Evolutionary conservation across 2,797 vertebrate genomes (phyloP), one percentile per base, ranked within the genome.

Genomic region (Bradypus variegatus): DNA sequence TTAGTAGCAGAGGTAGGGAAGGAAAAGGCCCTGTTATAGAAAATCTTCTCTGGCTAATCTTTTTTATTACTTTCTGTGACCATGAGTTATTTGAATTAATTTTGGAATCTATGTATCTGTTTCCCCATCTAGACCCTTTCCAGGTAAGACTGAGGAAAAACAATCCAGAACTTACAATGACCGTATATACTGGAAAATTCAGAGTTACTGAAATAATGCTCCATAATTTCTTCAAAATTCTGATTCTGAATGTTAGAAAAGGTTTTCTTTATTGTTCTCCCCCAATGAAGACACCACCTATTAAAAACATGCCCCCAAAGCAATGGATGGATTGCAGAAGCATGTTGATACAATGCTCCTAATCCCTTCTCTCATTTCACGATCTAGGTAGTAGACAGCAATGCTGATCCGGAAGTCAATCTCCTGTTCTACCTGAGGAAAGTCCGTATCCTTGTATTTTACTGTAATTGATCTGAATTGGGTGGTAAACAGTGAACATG

Each of bases 401-500:
- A 98, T 96, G 98, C 97, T 2, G 98, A 98, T 91, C 98, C 98
- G 14, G 98, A 98, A 80, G 97, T 97, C 2, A 98, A 95, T 96
- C 97, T 99, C n/a, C 82, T 99, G 41, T 95, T 97, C 94, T 99
- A 98, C 92, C 93, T 98, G 93, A 97, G 98, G 88, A 97, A 97
- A 86, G 97, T 90, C 38, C 72, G 96, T 99, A 99, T 98, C 98
- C 98, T 98, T 97, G 92, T 60, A 53, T 93, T 80, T 50, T 5
- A 5, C 45, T 84, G 21, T 25, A 36, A 21, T 73, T 6, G 0
- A 1, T 62, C 53, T 67, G 31, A 27, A 10, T 29, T 50, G n/a
- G 75, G 29, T 16, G 50, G 55, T 41, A 33, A 60, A 88, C 70
- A 4, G 31, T 36, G 36, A 79, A 12, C 38, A 15, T 70, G 58